A percentile compares a stretch with the other conserved stretches of the same genome.
phyloP scores from a whole-genome alignment of 2,113 vertebrate species.

The Murina feae region DNA sequence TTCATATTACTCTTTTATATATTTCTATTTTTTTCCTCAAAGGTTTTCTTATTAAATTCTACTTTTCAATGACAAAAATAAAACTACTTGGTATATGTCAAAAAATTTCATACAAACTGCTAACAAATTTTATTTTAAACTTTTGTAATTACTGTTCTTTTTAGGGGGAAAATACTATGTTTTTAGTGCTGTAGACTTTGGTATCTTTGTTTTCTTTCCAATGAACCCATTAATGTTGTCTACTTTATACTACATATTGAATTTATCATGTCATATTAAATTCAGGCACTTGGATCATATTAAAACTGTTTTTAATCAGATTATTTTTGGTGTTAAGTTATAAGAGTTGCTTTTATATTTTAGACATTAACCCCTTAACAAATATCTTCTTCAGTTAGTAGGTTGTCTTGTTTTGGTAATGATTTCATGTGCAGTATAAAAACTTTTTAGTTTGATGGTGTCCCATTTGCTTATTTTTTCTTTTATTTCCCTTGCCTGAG shows the following conservation, averaged over 20 bases:
- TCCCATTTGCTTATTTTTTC: not conserved
- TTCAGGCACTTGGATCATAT: not conserved
- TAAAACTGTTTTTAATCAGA: not conserved
- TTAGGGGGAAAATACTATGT: not conserved
- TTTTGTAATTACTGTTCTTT: not conserved
- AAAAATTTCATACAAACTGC: not conserved
- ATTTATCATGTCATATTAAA: not conserved
- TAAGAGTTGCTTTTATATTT: not conserved
- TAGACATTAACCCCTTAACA: not conserved
- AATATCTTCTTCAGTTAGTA: not conserved
- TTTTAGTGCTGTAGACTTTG: not conserved
- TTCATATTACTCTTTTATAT: not conserved
- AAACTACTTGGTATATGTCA: not conserved
- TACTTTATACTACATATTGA: not conserved
- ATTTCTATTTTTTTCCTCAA: not conserved
- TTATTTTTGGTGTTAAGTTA: not conserved
- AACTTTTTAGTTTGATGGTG: not conserved
- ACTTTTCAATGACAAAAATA: conserved; percentile 9
- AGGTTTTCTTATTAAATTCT: not conserved
- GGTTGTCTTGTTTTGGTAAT: not conserved
- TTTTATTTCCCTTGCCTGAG: not conserved
- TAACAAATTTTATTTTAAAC: not conserved
- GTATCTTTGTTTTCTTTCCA: not conserved
- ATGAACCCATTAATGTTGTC: not conserved
- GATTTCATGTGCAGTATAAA: not conserved